phyloP scores from a whole-genome alignment of 1,140 invertebrate species.

The Orchestia grillus region DNA sequence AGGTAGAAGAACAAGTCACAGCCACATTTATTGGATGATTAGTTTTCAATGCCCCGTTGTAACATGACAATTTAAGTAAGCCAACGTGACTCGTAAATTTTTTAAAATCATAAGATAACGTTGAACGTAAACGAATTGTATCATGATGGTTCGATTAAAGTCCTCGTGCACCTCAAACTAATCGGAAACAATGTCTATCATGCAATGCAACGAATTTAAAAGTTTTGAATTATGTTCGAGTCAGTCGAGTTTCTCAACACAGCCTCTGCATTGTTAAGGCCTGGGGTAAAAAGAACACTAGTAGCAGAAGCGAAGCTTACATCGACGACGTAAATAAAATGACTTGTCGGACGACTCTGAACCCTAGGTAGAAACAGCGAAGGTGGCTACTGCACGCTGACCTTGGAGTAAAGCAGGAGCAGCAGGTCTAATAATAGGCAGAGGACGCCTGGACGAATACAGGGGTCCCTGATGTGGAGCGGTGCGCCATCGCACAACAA shows the following conservation, averaged over 20 bases:
- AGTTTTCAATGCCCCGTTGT: too few species aligned
- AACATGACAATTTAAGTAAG: too few species aligned
- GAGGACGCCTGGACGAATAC: neutral
- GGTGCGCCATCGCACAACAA: neutral
- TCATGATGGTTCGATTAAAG: too few species aligned
- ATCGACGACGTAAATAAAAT: neutral
- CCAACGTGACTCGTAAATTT: too few species aligned
- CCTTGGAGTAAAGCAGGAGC: neutral
- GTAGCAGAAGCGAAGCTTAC: neutral
- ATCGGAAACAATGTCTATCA: too few species aligned
- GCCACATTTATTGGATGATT: too few species aligned
- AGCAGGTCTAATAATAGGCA: neutral
- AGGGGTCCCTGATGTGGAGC: neutral
- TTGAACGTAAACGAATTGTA: too few species aligned
- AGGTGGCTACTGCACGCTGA: neutral
- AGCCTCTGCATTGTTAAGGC: neutral
- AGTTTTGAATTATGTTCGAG: too few species aligned
- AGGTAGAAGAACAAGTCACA: too few species aligned
- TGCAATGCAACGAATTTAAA: too few species aligned
- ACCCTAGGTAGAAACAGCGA: neutral
- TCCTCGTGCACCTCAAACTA: too few species aligned
- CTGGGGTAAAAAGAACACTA: neutral
- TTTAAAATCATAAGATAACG: too few species aligned
- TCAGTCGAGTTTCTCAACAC: neutral
- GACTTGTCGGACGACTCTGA: neutral